These are phyloP conservation scores for Melipona beecheii DNA, from an alignment of 2,888 invertebrate species.

Conservation along the genomic window DNA sequence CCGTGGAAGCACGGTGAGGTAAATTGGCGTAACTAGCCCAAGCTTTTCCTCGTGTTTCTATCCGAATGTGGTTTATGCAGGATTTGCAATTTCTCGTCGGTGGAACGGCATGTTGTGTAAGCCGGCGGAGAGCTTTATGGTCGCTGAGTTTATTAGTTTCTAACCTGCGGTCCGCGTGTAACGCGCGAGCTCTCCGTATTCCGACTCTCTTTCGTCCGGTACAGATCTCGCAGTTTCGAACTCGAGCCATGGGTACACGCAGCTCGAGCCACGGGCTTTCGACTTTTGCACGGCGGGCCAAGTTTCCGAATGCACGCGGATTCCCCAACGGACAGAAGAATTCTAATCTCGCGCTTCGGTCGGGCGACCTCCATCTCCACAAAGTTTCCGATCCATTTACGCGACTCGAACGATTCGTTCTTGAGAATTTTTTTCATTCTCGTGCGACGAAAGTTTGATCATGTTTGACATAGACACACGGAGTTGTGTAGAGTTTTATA, in stretches of 20 bases:
- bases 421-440: neutral
- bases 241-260: neutral
- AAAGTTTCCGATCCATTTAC: constrained; percentile 10
- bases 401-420: neutral
- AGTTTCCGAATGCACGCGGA: constrained; percentile 4
- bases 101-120: constrained; percentile 22
- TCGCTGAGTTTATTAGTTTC: constrained; percentile 38
- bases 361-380: neutral
- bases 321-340: constrained; percentile 29
- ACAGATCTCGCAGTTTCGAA: constrained; percentile 1
- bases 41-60: constrained; percentile 6
- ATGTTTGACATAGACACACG: no score
- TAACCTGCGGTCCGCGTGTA: constrained; percentile 29
- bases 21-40: constrained; percentile 10
- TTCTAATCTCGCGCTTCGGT: constrained; percentile 25
- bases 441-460: no score
- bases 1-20: neutral
- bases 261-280: neutral
- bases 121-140: constrained; percentile 31
- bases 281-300: constrained; percentile 1
- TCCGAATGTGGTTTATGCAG: constrained; percentile 25
- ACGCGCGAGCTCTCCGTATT: neutral
- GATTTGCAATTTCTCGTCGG: constrained; percentile 24
- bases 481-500: no score
- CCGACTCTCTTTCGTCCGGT: constrained; percentile 10